These are phyloP conservation scores for Drosophila tropicalis DNA, from an alignment of 1,140 invertebrate genomes.

Conservation along the genomic window DNA sequence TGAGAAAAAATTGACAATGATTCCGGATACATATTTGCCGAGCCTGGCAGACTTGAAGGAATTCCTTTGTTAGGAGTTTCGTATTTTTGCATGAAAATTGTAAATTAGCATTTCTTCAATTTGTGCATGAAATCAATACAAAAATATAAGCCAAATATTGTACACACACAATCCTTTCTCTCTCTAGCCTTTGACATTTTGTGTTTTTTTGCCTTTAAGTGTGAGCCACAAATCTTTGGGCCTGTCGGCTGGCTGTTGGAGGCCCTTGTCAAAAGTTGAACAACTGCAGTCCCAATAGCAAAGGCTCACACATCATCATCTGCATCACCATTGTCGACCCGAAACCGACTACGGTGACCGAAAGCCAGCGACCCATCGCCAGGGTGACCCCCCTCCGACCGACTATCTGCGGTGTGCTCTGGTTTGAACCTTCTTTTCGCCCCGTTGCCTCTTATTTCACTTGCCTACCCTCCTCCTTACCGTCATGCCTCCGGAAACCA, in stretches of 20 bases:
- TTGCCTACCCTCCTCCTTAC: not conserved
- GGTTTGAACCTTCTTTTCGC: not conserved
- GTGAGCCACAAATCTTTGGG: constrained; percentile 37
- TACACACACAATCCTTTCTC: not conserved
- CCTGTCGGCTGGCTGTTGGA: constrained; percentile 10
- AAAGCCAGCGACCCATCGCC: not conserved
- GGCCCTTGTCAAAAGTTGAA: constrained; percentile 58
- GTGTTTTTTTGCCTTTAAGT: constrained; percentile 12
- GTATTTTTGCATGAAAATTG: constrained; percentile 54
- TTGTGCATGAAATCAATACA: constrained; percentile 61
- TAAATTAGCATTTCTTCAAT: constrained; percentile 52
- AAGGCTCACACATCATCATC: constrained; percentile 56
- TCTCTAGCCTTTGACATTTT: constrained; percentile 13
- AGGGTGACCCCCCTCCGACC: not conserved
- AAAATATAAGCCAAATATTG: constrained; percentile 4
- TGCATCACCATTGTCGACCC: not conserved
- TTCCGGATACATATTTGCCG: constrained; percentile 63
- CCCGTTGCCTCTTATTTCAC: constrained; percentile 1
- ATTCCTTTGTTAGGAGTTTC: constrained; percentile 42
- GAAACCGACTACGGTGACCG: not conserved
- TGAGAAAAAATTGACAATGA: constrained; percentile 19
- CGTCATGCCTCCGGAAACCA: constrained; percentile 7
- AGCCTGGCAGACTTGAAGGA: constrained; percentile 36
- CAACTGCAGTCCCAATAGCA: constrained; percentile 51
- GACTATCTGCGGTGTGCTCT: constrained; percentile 30